Conservation (phyloP, 2,797 vertebrate genomes). For the Sebastes iracundus region DNA sequence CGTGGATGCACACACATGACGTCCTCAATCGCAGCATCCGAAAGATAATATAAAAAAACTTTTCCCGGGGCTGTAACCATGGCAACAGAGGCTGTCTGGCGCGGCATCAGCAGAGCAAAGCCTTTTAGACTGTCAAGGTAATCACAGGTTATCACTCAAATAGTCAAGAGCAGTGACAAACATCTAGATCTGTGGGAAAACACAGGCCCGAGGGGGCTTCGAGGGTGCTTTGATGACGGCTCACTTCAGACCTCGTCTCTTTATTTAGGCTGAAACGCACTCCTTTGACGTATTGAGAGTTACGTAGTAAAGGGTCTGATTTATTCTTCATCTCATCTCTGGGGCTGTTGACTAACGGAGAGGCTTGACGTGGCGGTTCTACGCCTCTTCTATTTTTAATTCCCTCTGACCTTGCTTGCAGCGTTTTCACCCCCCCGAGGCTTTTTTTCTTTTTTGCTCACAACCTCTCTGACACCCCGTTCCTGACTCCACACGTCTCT, state of each 20-base stretch:
- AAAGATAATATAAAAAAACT: constrained; percentile 24
- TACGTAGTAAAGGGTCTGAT: constrained; percentile 14
- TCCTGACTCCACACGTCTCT: constrained; percentile 1
- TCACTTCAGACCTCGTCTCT: neutral
- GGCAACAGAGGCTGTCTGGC: constrained; percentile 60
- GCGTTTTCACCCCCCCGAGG: constrained; percentile 8
- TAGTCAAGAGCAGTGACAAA: constrained; percentile 1
- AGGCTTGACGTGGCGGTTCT: neutral
- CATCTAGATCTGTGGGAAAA: constrained; percentile 21
- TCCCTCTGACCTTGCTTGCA: constrained; percentile 58
- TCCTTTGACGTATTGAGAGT: constrained; percentile 3
- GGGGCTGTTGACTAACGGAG: constrained; percentile 33
- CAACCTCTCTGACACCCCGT: constrained; percentile 3
- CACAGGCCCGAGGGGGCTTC: neutral
- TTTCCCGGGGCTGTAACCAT: constrained; percentile 58
- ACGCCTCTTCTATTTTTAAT: constrained; percentile 56
- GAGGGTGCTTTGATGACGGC: neutral
- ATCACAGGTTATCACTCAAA: constrained; percentile 37
- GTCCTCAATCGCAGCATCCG: constrained; percentile 11
- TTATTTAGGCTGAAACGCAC: neutral
- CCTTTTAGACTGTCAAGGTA: constrained; percentile 46
- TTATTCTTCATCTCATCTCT: constrained; percentile 25
- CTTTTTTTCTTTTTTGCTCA: neutral
- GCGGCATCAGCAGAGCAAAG: neutral
- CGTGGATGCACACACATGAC: neutral